Evolutionary conservation across 2,888 invertebrate species (phyloP).

Genomic region (Resseliella maxima): DNA sequence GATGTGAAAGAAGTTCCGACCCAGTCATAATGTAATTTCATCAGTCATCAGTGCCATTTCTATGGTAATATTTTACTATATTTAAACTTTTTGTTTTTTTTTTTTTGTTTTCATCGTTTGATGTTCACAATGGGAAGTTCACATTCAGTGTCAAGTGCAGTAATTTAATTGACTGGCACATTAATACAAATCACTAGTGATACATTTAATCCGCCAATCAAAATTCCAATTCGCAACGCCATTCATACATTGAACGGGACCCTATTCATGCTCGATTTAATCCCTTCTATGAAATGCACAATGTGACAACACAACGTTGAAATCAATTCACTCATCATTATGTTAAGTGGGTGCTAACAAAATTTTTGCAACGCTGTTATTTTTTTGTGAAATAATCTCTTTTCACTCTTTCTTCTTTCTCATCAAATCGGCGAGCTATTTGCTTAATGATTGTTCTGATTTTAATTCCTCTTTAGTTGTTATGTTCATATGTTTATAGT

Average conservation of each 20-base stretch:
- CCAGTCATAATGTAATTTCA: not conserved
- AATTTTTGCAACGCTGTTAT: not conserved
- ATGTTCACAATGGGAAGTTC: no score
- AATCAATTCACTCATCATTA: conserved; percentile 25
- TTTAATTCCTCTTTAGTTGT: not conserved
- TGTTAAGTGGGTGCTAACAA: conserved; percentile 12
- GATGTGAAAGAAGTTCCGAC: not conserved
- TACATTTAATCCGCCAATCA: not conserved
- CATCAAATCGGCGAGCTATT: not conserved
- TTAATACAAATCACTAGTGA: not conserved
- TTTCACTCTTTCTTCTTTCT: not conserved
- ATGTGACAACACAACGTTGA: not conserved
- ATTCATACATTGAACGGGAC: not conserved
- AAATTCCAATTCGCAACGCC: conserved; percentile 24
- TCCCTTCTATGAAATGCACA: not conserved
- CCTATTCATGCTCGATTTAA: not conserved
- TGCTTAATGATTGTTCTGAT: not conserved
- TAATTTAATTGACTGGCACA: conserved; percentile 15
- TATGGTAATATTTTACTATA: not conserved
- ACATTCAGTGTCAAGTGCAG: conserved; percentile 27
- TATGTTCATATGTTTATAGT: not conserved
- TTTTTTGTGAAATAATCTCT: not conserved
- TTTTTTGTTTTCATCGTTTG: not conserved
- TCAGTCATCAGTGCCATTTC: not conserved
- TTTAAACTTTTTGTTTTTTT: no score